A percentile compares a stretch with the other conserved stretches of the same genome.
Conservation (phyloP, 2,797 vertebrate species). For the Mormyrops boulengeri region DNA sequence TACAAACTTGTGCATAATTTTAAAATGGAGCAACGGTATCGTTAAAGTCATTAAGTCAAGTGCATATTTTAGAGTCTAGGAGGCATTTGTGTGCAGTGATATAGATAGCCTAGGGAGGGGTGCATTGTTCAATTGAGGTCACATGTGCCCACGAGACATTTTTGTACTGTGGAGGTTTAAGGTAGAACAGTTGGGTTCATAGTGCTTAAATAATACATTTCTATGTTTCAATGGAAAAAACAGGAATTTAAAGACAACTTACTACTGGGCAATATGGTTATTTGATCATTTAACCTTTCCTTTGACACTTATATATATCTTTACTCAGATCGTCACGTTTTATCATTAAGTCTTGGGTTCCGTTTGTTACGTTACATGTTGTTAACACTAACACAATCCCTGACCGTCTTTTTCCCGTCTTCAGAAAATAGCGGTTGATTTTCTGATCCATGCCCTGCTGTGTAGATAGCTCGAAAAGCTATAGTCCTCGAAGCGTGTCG, state of each 20-base stretch:
- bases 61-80: background rate
- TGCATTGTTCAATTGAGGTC: constrained; percentile 46
- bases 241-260: background rate
- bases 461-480: background rate
- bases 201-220: constrained; percentile 11
- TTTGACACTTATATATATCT: background rate
- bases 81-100: constrained; percentile 29
- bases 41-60: constrained; percentile 17
- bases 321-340: background rate
- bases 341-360: background rate
- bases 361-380: background rate
- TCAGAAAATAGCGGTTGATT: background rate
- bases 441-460: background rate
- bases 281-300: background rate
- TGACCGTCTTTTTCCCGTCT: background rate
- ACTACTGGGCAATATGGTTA: background rate
- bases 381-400: background rate
- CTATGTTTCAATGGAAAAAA: background rate
- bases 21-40: background rate
- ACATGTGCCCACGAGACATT: constrained; percentile 41
- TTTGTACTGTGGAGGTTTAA: constrained; percentile 11
- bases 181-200: constrained; percentile 17
- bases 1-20: constrained; percentile 3
- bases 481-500: background rate
- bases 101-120: constrained; percentile 34